Evolutionary conservation across 2,797 vertebrate genomes (phyloP), one percentile per base, ranked within the genome.

Genomic region (Dipus sagitta): DNA sequence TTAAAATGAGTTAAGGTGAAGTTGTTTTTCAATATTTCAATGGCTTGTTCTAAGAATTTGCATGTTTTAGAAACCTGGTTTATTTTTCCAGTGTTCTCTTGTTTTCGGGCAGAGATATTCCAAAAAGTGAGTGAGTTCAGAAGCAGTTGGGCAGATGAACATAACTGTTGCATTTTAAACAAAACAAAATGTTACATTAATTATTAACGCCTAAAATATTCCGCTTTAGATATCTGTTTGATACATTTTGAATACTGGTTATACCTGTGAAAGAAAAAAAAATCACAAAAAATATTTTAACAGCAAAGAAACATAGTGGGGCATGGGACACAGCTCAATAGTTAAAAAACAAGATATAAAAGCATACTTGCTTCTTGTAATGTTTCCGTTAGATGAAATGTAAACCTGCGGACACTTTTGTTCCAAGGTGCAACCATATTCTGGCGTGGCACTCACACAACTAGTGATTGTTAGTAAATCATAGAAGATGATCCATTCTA

Each of bases 1-100:
- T 54, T 65, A 94, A 96, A 91, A 13, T 17, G 0, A 2, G 79
- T 90, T 28, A 79, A 82, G 79, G 78, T 68, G 93, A 75, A 84
- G 1, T 32, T 28, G 3, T 13, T 65, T 90, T 70, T 12, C 8
- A 20, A 5, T 74, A n/a, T 54, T 84, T 77, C 32, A 30, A 34
- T 87, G 42, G 54, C 8, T 71, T 70, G 47, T 2, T 12, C 10
- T 89, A 9, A 52, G 28, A 83, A 58, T 62, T 32, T 2, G 54
- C 13, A 17, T 14, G 54, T 58, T 58, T 93, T 28, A 47, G 17
- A 75, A 91, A 79, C 18, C 17, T 32, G 13, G 52, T 24, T 6
- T 47, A 72, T 72, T 87, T 86, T 2, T 52, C 28, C 0, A 28
- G 20, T 20, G 17, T 58, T 2, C 3, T n/a, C 3, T n/a, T 60